Base-by-base conservation (phyloP, 2,888 invertebrate species). In the Iphiclides podalirius region DNA sequence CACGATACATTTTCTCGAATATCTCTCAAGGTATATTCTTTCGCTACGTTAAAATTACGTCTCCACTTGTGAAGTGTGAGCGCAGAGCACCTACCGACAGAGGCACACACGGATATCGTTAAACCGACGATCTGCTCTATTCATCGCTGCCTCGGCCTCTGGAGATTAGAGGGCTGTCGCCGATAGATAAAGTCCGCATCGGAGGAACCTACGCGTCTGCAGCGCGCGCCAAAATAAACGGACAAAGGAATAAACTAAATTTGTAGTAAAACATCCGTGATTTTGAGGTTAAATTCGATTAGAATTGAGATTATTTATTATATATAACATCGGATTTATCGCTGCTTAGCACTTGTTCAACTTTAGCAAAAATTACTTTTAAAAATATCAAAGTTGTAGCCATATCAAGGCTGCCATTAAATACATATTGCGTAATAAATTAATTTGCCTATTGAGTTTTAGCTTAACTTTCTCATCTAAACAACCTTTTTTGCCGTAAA, bases 161-260 rank as follows among this genome's bases (percentile, higher is more conserved):
- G 31, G 54, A 55, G 61, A 57, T 54, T 51, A 47, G 49, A 45
- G 47, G 40, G 57, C 63, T 63, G 63, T 53, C 57, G 49, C 57
- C 57, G 66, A 62, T 65, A 67, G 71, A 70, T 70, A 68, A 67
- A 60, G 59, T 56, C 59, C 48, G 53, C 58, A 53, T 47, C 31
- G 52, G 56, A 54, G 53, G 42, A 52, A 47, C 57, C 49, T 26
- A 47, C 45, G 45, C 36, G 43, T 46, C 34, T 64, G 62, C 64
- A 67, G 54, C 50, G 38, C 23, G 16, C 44, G 54, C 35, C 55
- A 59, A 40, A 41, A 37, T 47, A 52, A 55, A 17, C 20, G 2
- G 17, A 17, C 28, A 13, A 41, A 47, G 14, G 11, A 28, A 23
- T 14, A 12, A 8, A 23, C 1, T n/a, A 28, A 13, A 15, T n/a